Evolutionary conservation across 1,140 invertebrate genomes (phyloP), one percentile per base, ranked within the genome.

Genomic region (Harlomillsia oculata): DNA sequence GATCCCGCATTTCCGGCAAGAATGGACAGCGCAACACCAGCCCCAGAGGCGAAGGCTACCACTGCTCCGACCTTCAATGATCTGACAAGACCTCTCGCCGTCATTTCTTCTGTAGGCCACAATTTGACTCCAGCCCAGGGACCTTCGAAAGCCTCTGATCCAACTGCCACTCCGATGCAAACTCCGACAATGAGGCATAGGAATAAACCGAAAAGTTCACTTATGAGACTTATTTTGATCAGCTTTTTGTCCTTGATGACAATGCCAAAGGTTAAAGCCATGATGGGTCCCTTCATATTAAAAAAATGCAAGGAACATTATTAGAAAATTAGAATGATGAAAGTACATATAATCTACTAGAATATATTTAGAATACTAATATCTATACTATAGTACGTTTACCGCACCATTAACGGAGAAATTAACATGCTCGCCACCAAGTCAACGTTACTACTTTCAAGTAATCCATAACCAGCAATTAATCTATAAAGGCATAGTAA

Each of bases 361-460:
- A 0, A 26, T 48, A 16, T 48, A 13, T 49, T 2, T 2, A 9
- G 13, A n/a, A 32, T 49, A 16, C 20, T 1, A 16, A 51, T 1
- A 39, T 37, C 21, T 39, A 3, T 21, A 37, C 14, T 11, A 1
- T n/a, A n/a, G 3, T 21, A 37, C 5, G 21, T 26, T 5, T 14
- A 21, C 8, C n/a, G 34, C 48, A 59, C 82, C 87, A 90, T 91
- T 3, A 90, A 74, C 0, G 87, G 87, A 1, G 87, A 89, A 2
- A 90, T 83, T 57, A 91, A 72, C 87, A 91, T 91, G 40, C 84
- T 85, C 16, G 87, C 87, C 23, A 89, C 85, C 49, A 90, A 80
- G 66, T 87, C 82, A 1, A 87, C 84, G 2, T 85, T 80, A 63
- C 80, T 87, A 68, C 87, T 82, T 69, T 91, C 87, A 3, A 86